These are phyloP conservation scores for Mirza zaza DNA, from an alignment of 2,113 vertebrate genomes.

Conservation along the genomic window DNA sequence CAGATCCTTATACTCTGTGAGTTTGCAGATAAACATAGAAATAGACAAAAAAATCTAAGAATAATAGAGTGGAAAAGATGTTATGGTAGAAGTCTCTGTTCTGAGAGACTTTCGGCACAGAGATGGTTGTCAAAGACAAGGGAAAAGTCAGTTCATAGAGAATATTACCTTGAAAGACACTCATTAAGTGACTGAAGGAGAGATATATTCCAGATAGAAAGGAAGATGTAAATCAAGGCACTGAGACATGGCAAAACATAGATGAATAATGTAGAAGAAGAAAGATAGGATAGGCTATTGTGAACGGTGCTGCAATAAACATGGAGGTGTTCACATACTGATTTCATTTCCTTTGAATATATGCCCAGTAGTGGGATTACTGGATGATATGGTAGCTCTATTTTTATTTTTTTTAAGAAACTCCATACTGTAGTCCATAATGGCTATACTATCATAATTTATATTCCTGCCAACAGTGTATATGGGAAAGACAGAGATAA, in stretches of 20 bases:
- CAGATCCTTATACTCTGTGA: neutral
- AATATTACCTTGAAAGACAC: neutral
- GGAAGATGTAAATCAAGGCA: neutral
- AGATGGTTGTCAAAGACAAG: neutral
- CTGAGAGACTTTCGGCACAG: neutral
- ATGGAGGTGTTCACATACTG: neutral
- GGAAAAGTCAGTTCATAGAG: neutral
- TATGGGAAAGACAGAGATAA: too few relatives aligned
- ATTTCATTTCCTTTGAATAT: neutral
- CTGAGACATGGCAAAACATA: neutral
- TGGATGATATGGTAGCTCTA: neutral
- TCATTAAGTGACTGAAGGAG: neutral
- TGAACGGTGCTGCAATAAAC: neutral
- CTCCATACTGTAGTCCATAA: neutral
- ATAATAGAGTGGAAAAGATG: neutral
- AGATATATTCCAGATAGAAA: neutral
- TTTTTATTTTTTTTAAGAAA: neutral
- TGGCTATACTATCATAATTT: neutral
- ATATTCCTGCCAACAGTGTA: neutral
- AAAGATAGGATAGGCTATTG: neutral
- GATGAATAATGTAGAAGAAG: neutral
- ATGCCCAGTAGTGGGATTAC: neutral
- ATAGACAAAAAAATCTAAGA: neutral
- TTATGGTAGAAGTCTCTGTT: neutral
- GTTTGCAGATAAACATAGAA: neutral